phyloP scores from a whole-genome alignment of 2,888 invertebrate genomes.

The Frankliniella fusca region DNA sequence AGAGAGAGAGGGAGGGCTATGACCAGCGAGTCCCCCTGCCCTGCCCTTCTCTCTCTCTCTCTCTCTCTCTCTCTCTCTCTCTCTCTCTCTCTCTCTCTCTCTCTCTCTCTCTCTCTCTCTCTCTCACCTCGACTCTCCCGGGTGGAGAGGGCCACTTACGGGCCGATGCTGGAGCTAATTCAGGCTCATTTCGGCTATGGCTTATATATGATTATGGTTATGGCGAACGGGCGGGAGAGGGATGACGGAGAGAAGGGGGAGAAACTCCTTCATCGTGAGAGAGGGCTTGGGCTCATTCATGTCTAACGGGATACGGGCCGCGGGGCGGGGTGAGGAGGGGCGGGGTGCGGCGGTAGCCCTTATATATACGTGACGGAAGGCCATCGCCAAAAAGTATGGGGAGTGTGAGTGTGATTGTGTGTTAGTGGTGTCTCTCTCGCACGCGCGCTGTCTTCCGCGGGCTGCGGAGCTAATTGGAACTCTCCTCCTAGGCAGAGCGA shows the following conservation, averaged over 20 bases:
- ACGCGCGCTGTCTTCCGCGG: not conserved
- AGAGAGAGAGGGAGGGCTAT: not conserved
- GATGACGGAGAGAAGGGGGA: not conserved
- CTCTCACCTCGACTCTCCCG: not conserved
- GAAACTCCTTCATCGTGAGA: not conserved
- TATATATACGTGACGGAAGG: no score
- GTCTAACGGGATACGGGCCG: not conserved
- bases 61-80: not conserved
- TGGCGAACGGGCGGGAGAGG: not conserved
- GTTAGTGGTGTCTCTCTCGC: not conserved
- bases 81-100: not conserved
- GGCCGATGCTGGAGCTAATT: conserved; percentile 24
- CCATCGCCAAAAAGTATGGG: no score
- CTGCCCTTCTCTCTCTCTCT: not conserved
- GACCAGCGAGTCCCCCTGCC: not conserved
- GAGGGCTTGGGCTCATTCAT: not conserved
- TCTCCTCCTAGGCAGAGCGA: no score
- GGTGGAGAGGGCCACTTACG: conserved; percentile 8
- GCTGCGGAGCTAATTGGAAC: no score
- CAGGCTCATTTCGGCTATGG: conserved; percentile 24
- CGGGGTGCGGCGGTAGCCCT: no score
- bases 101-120: not conserved
- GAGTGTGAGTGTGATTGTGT: no score
- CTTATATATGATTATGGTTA: conserved; percentile 27
- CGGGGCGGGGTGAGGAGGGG: not conserved